A percentile compares a stretch with the other conserved stretches of the same genome.
Conservation (phyloP, 2,888 invertebrate genomes). For the Celastrina argiolus region DNA sequence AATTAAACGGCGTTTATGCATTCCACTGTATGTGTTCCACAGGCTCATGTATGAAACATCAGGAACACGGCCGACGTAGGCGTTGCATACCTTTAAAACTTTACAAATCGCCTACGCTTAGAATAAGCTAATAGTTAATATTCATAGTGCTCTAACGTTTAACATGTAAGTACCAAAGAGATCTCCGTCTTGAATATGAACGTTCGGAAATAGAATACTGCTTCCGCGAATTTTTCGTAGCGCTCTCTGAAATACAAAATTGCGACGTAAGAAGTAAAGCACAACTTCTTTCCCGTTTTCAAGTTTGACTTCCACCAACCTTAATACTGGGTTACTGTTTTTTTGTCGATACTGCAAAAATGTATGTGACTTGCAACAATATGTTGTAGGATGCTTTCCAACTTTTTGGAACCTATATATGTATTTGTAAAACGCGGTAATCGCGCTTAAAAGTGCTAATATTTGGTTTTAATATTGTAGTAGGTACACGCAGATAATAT, state of each 20-base stretch:
- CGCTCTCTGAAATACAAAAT: not conserved
- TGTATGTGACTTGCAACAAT: too few relatives aligned
- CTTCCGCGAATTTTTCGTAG: not conserved
- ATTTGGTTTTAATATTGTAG: too few relatives aligned
- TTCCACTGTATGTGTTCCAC: conserved; percentile 8
- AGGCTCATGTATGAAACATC: conserved; percentile 19
- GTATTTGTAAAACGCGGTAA: too few relatives aligned
- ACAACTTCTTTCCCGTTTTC: not conserved
- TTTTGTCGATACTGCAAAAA: too few relatives aligned
- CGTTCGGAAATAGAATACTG: not conserved
- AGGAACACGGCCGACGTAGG: not conserved
- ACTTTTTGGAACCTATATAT: too few relatives aligned
- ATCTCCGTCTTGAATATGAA: not conserved
- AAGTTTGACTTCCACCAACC: not conserved
- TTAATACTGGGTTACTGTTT: not conserved
- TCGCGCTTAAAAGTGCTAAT: too few relatives aligned
- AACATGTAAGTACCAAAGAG: not conserved
- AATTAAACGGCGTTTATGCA: conserved; percentile 13
- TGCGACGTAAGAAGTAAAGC: not conserved
- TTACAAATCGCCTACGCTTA: not conserved
- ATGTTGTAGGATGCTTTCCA: too few relatives aligned
- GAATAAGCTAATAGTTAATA: not conserved
- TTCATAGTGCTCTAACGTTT: conserved; percentile 1
- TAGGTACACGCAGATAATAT: too few relatives aligned
- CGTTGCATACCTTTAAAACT: conserved; percentile 13